These are phyloP conservation scores for Oxygymnocypris stewartii DNA, from an alignment of 2,113 vertebrate genomes.

Conservation along the genomic window DNA sequence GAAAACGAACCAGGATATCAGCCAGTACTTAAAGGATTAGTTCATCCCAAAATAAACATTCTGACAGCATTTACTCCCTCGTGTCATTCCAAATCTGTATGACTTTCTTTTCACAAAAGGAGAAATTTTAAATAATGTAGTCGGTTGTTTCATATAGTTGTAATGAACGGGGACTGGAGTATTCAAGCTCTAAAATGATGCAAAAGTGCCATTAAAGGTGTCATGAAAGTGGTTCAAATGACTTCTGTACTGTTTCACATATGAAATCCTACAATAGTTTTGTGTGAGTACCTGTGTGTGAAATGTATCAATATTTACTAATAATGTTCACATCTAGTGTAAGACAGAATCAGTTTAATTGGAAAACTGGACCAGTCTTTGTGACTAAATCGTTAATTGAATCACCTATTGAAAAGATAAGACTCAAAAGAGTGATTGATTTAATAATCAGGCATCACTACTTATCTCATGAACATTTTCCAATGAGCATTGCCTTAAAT, in stretches of 20 bases:
- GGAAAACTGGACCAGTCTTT: neutral
- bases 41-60: constrained; percentile 18
- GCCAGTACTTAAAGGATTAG: constrained; percentile 32
- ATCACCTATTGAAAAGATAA: neutral
- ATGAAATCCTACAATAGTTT: neutral
- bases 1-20: constrained; percentile 25
- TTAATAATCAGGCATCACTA: neutral
- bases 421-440: neutral
- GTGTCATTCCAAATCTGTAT: neutral
- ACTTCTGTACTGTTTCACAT: neutral
- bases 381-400: neutral
- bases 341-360: neutral
- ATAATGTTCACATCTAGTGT: neutral
- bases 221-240: neutral
- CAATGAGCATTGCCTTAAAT: neutral
- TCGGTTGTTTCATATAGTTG: neutral
- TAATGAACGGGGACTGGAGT: neutral
- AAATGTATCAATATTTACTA: neutral
- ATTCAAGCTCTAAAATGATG: neutral
- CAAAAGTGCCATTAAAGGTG: neutral
- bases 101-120: neutral
- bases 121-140: neutral
- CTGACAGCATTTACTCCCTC: neutral
- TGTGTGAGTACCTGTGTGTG: neutral
- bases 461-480: neutral